Percentiles rank a stretch among this genome's conserved stretches.
phyloP scores from a whole-genome alignment of 2,113 vertebrate species.

The Daubentonia madagascariensis region DNA sequence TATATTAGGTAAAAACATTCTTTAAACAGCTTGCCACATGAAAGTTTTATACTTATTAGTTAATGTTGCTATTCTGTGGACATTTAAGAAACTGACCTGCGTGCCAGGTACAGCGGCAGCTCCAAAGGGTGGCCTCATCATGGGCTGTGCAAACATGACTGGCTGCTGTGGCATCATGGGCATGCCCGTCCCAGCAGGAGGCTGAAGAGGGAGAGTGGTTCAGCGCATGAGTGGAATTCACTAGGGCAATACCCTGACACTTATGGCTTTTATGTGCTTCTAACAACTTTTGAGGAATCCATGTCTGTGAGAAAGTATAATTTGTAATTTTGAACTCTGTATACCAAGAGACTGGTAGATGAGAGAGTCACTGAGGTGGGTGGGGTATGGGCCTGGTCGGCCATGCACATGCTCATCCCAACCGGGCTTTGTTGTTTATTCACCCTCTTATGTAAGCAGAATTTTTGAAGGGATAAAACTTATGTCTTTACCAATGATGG shows the following conservation, averaged over 20 bases:
- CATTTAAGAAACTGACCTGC: constrained; percentile 83
- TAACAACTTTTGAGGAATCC: not conserved
- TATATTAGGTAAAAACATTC: not conserved
- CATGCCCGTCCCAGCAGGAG: constrained; percentile 89
- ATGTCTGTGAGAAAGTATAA: not conserved
- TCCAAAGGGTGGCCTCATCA: constrained; percentile 95
- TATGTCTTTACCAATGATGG: not conserved
- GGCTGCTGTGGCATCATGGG: constrained; percentile 94
- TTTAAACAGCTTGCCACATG: not conserved
- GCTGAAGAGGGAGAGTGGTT: constrained; percentile 76
- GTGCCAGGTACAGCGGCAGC: constrained; percentile 88
- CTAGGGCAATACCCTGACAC: not conserved
- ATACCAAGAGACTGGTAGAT: not conserved
- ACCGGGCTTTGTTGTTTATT: not conserved
- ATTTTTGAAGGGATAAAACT: not conserved
- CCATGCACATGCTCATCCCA: not conserved
- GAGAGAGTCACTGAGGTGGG: not conserved
- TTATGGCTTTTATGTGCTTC: not conserved
- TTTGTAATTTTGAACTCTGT: not conserved
- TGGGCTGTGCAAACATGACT: constrained; percentile 95
- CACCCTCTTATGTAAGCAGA: too few species aligned
- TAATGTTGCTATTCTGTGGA: not conserved
- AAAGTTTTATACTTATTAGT: not conserved
- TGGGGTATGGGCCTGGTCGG: not conserved
- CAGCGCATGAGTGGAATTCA: not conserved